Base-by-base conservation (phyloP, 2,113 vertebrate species). In the Siniperca knerii region DNA sequence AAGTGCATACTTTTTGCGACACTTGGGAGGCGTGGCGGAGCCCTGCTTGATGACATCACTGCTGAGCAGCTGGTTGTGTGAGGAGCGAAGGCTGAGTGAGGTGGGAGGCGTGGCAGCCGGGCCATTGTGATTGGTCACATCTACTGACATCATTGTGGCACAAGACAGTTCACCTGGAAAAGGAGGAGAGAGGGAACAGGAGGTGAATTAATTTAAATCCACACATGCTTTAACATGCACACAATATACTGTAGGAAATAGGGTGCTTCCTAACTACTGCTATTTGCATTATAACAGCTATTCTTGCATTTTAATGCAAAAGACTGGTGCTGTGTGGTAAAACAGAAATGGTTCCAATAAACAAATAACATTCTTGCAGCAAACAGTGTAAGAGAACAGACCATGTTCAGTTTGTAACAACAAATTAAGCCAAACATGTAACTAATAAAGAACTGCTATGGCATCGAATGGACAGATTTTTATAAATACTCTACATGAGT, bases 61-160 rank as follows among this genome's bases (percentile, higher is more conserved):
- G n/a, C 97, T 97, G 66, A 99, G 92, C 0, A 98, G 94, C 75
- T 99, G 97, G 35, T 99, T 99, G 88, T 99, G 98, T 1, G 98
- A 99, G 80, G 97, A 98, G 75, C 96, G 97, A 67, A 99, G 96
- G 84, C 96, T 97, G 18, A 99, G 98, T 4, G 97, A 98, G 65
- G 96, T 98, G 0, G 98, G 98, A 0, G 98, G 98, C 0, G 96
- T 96, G 94, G 96, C 97, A 0, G 91, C 29, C 0, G 97, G 96
- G 88, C 94, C 94, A 67, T 97, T 99, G 72, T 95, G 96, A 94
- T 99, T 98, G 85, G 97, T 95, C 73, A 97, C 86, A 8, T 99
- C 98, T 71, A 95, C 97, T 12, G 97, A 96, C 96, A 97, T 92
- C 2, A 97, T 96, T 79, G 90, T 96, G 80, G 91, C 95, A n/a